Conservation (phyloP, 1,140 invertebrate species). For the Charaxes varanes region DNA sequence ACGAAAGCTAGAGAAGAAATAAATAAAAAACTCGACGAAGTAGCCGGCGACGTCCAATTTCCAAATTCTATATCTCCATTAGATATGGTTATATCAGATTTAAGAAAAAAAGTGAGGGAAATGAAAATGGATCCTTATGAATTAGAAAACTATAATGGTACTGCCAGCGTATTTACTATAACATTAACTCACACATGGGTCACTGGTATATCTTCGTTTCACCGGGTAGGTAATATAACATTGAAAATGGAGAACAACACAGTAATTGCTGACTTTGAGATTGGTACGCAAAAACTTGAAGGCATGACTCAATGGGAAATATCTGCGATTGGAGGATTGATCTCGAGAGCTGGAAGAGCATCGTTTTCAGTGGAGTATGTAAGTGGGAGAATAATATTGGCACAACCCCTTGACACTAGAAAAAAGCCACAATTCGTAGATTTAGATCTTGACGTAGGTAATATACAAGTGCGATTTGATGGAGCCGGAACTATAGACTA, state of each 20-base stretch:
- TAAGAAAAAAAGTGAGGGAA: conserved; percentile 80
- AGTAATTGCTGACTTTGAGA: conserved; percentile 78
- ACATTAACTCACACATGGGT: conserved; percentile 84
- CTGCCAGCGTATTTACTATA: conserved; percentile 79
- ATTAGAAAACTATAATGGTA: conserved; percentile 81
- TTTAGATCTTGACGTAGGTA: conserved; percentile 86
- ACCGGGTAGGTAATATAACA: conserved; percentile 85
- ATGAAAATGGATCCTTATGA: conserved; percentile 84
- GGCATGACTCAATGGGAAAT: conserved; percentile 87
- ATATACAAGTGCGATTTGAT: conserved; percentile 84
- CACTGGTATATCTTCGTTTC: conserved; percentile 85
- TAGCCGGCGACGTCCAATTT: conserved; percentile 81
- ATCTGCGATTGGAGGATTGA: conserved; percentile 77
- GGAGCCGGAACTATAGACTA: conserved; percentile 89
- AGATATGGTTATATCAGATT: conserved; percentile 85
- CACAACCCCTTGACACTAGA: conserved; percentile 84
- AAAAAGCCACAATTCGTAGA: conserved; percentile 81
- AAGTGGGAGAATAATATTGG: conserved; percentile 77
- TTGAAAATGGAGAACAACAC: conserved; percentile 83
- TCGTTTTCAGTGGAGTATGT: conserved; percentile 86
- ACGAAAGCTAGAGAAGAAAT: conserved; percentile 79
- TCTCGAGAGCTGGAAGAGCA: conserved; percentile 81
- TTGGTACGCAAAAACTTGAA: conserved; percentile 85
- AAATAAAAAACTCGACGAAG: conserved; percentile 78
- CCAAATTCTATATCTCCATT: conserved; percentile 90